Conservation (phyloP, 1,140 invertebrate species). For the Drosophila busckii region DNA sequence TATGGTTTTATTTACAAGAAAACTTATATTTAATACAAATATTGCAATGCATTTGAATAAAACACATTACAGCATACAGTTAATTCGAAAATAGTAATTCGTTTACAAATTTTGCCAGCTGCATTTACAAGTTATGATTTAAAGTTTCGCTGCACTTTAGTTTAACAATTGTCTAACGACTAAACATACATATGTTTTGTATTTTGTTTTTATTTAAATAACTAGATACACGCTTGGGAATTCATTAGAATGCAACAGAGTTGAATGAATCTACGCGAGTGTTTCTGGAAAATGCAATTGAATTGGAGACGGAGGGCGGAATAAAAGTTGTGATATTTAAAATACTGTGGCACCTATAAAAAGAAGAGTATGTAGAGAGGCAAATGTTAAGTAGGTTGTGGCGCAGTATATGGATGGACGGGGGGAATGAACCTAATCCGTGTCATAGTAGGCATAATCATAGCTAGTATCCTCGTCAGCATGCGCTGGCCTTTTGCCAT, state of each 20-base stretch:
- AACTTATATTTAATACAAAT: slow-evolving; percentile 59
- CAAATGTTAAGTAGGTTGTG: slow-evolving; percentile 8
- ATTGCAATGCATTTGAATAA: slow-evolving; percentile 46
- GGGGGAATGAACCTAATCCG: slow-evolving; percentile 74
- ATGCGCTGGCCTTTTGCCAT: slow-evolving; percentile 53
- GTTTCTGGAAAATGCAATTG: slow-evolving; percentile 27
- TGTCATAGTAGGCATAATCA: slow-evolving; percentile 85
- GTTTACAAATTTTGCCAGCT: slow-evolving; percentile 28
- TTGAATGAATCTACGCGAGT: slow-evolving; percentile 70
- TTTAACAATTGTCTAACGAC: slow-evolving; percentile 78
- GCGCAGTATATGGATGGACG: slow-evolving; percentile 25
- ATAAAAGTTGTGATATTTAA: slow-evolving; percentile 22
- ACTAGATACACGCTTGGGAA: slow-evolving; percentile 78
- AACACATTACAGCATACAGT: slow-evolving; percentile 38
- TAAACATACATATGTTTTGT: slow-evolving; percentile 69
- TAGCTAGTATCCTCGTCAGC: slow-evolving; percentile 83
- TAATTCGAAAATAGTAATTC: slow-evolving; percentile 39
- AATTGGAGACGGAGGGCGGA: slow-evolving; percentile 6
- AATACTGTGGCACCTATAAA: slow-evolving; percentile 67
- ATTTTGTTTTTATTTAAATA: slow-evolving; percentile 79
- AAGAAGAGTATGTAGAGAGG: slow-evolving; percentile 6
- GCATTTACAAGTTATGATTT: slow-evolving; percentile 19
- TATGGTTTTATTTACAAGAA: slow-evolving; percentile 73
- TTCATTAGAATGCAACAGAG: slow-evolving; percentile 65
- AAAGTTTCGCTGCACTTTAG: slow-evolving; percentile 39